Conservation (phyloP, 2,797 vertebrate genomes). For the Pangasius larnaudii region DNA sequence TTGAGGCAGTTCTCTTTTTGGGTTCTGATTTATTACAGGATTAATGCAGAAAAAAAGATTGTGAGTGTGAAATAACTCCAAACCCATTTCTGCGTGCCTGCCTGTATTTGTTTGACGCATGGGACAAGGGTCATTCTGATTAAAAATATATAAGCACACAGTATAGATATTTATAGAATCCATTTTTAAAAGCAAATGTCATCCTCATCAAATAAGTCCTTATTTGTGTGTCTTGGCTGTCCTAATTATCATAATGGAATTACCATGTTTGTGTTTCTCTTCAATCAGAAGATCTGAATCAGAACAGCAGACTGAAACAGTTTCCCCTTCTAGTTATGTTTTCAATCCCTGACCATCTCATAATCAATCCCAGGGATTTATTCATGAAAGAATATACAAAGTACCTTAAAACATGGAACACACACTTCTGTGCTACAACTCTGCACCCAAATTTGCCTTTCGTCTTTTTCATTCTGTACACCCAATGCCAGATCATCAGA, state of each 20-base stretch:
- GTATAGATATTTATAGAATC: background rate
- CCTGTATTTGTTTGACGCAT: background rate
- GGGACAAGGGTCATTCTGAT: background rate
- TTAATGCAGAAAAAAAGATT: background rate
- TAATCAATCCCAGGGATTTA: conserved; percentile 8
- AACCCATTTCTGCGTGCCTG: background rate
- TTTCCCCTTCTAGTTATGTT: background rate
- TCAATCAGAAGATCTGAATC: background rate
- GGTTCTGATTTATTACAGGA: background rate
- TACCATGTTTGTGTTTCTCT: background rate
- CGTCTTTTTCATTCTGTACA: conserved; percentile 9
- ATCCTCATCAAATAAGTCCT: background rate
- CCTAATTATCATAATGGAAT: background rate
- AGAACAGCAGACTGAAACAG: background rate
- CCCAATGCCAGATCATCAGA: conserved; percentile 27
- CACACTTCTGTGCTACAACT: conserved; percentile 39
- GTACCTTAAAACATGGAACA: conserved; percentile 28
- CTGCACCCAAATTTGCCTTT: conserved; percentile 22
- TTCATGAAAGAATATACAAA: conserved; percentile 4
- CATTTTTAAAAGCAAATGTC: background rate
- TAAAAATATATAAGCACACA: background rate
- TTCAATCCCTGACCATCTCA: background rate
- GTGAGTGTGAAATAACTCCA: background rate
- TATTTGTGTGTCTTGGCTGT: background rate
- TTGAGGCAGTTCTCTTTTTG: background rate